phyloP scores from a whole-genome alignment of 2,113 vertebrate species.

The Malurus cyaneus region DNA sequence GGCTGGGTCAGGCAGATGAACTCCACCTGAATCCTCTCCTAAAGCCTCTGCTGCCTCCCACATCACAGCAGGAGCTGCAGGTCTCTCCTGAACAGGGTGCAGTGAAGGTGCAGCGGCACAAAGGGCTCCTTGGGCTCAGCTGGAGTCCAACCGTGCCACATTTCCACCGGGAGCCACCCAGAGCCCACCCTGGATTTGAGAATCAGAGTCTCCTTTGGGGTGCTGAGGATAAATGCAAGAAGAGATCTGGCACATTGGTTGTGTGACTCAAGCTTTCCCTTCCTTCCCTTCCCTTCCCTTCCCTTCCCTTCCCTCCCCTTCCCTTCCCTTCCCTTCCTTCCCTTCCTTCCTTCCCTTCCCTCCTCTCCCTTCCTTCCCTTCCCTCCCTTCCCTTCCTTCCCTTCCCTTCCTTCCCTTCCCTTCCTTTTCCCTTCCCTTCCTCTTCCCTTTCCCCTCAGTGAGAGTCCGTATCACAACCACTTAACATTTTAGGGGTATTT shows the following conservation, averaged over 20 bases:
- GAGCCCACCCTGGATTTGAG: neutral
- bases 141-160: rapidly evolving
- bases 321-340: too few relatives aligned
- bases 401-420: neutral
- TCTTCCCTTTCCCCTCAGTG: neutral
- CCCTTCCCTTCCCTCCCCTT: too few relatives aligned
- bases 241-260: neutral
- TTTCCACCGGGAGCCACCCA: neutral
- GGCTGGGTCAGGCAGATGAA: neutral
- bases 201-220: neutral
- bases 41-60: neutral
- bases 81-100: neutral
- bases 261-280: neutral
- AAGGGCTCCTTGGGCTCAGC: rapidly evolving
- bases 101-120: neutral
- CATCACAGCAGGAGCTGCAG: neutral
- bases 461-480: neutral
- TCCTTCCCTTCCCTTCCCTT: neutral
- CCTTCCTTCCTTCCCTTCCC: neutral
- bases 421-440: too few relatives aligned
- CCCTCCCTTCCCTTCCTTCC: neutral
- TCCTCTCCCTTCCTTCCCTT: too few relatives aligned
- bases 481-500: neutral
- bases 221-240: neutral
- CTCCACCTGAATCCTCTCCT: neutral